Conservation (phyloP, 2,113 vertebrate species). For the Corythaixoides concolor region DNA sequence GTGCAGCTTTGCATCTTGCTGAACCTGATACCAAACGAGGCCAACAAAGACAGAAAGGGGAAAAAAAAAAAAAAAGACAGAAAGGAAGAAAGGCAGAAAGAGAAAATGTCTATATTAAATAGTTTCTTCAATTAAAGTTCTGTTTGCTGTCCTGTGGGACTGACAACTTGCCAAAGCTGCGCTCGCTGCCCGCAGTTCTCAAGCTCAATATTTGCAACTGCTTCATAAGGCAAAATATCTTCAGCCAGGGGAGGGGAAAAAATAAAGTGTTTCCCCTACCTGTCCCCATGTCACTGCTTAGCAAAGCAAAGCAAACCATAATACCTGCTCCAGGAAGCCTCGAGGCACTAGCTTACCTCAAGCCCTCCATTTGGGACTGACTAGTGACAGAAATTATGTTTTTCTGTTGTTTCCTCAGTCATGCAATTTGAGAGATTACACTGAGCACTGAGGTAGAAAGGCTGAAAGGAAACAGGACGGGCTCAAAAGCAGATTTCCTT, state of each 20-base stretch:
- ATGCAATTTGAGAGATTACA: not conserved
- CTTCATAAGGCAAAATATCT: not conserved
- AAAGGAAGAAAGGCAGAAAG: not conserved
- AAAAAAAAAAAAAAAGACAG: not conserved
- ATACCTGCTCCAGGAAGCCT: constrained; percentile 1
- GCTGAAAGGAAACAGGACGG: not conserved
- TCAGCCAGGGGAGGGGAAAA: not conserved
- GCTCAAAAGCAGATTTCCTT: constrained; percentile 49
- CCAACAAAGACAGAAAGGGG: not conserved
- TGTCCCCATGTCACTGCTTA: not conserved
- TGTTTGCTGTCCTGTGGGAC: constrained; percentile 5
- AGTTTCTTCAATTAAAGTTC: constrained; percentile 51
- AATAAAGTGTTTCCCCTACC: not conserved
- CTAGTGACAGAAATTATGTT: not conserved
- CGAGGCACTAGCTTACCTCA: not conserved
- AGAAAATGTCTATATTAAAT: constrained; percentile 29
- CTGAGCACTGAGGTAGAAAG: not conserved
- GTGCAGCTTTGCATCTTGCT: constrained; percentile 73
- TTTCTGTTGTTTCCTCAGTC: not conserved
- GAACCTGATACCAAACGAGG: constrained; percentile 70
- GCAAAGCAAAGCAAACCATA: not conserved
- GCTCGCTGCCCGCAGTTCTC: not conserved
- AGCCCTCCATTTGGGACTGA: not conserved
- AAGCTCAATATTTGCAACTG: constrained; percentile 9
- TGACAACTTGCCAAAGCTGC: constrained; percentile 41